Base-by-base conservation (phyloP, 2,113 vertebrate genomes). In the Pyrgilauda ruficollis region DNA sequence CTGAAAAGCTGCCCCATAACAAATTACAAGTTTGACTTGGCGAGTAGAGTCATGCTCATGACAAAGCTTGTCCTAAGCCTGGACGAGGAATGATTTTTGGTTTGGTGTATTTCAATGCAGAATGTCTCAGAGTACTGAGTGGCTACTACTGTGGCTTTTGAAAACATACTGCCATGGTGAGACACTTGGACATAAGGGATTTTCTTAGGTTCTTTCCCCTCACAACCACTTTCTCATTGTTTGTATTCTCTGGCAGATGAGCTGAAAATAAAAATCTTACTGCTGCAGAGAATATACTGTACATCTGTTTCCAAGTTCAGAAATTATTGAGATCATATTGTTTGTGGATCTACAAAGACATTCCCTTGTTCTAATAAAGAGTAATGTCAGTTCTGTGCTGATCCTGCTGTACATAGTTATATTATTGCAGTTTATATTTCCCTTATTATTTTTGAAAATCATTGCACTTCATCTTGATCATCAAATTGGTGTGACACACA, bases 391-490 rank as follows among this genome's bases (percentile, higher is more conserved):
- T 79, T 39, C 89, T 94, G 75, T 84, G 68, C 90, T 50, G 58
- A n/a, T 96, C 63, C 85, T 97, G 73, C 87, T 94, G 89, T 70
- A 87, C 49, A 55, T 52, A 35, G 64, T 89, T 93, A 72, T 30
- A 86, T 95, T 75, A 78, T n/a, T 92, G 41, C 72, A 97, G 87
- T 96, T 92, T 91, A 20, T 93, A 87, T 92, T 98, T 96, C 91
- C 70, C 85, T 88, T 97, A 96, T 86, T 95, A 78, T 78, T 95
- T 96, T 74, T 85, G 95, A 96, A 96, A 97, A 97, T 75, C 31
- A 96, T 89, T 95, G 79, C 86, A 90, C 87, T 96, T 92, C 93
- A 82, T 97, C 89, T 97, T 97, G 96, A 96, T 98, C 95, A 96
- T 90, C 87, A 96, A 90, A 90, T 86, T 87, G 92, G 69, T 94